These are phyloP conservation scores for Melanotaenia nigrans DNA, from an alignment of 2,797 vertebrate species.

Conservation along the genomic window DNA sequence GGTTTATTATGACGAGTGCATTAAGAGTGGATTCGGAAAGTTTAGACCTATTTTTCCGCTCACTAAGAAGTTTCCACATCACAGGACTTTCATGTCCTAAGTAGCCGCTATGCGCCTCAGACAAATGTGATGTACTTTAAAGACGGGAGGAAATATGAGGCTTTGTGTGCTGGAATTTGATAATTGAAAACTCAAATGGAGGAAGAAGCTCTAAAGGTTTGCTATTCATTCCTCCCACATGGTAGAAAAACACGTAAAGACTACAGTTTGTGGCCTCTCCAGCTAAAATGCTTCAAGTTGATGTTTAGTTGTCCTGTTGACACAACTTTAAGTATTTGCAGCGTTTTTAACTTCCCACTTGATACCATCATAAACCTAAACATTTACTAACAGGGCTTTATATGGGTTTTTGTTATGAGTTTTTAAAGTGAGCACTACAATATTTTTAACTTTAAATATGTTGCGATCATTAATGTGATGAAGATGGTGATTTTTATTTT, in stretches of 20 bases:
- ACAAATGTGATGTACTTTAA: background rate
- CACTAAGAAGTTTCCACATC: conserved; percentile 2
- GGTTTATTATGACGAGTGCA: conserved; percentile 1
- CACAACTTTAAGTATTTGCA: no score
- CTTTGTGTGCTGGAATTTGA: background rate
- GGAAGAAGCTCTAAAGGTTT: background rate
- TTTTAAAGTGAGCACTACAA: background rate
- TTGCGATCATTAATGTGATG: no score
- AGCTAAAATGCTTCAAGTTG: no score
- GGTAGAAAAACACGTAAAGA: background rate
- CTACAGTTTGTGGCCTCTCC: no score
- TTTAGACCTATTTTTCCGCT: conserved; percentile 15
- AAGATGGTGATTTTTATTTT: background rate
- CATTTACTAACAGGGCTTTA: no score
- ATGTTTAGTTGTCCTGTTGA: no score
- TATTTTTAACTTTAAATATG: no score
- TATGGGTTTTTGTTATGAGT: no score
- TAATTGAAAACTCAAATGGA: background rate
- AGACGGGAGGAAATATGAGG: background rate
- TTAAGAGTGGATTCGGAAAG: background rate
- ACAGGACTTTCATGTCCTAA: background rate
- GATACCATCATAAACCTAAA: no score
- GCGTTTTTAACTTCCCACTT: no score
- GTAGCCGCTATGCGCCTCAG: background rate
- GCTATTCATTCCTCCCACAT: background rate